These are phyloP conservation scores for Pangasianodon hypophthalmus DNA, from an alignment of 2,113 vertebrate genomes.

Conservation along the genomic window DNA sequence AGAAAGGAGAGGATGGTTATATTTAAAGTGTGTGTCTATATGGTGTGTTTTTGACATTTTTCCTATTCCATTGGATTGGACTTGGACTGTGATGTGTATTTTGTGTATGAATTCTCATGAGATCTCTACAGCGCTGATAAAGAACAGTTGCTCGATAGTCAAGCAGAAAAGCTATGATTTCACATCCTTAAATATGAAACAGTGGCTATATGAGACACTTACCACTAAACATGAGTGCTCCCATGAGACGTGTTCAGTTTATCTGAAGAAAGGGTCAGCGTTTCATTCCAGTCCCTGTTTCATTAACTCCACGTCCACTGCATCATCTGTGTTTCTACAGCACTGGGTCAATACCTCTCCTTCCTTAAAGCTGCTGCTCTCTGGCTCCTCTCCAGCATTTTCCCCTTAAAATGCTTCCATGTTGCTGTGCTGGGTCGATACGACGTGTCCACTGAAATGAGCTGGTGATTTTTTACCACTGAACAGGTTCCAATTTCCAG, in stretches of 20 bases:
- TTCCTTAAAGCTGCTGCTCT: not conserved
- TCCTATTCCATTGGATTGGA: not conserved
- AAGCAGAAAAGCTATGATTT: not conserved
- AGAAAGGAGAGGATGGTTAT: not conserved
- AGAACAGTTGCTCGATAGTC: not conserved
- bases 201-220: not conserved
- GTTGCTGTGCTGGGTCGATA: constrained; percentile 24
- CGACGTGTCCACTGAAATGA: not conserved
- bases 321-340: constrained; percentile 29
- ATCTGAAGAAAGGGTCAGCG: constrained; percentile 5
- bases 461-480: not conserved
- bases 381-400: not conserved
- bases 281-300: constrained; percentile 10
- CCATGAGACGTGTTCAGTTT: not conserved
- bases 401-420: not conserved
- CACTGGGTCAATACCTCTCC: constrained; percentile 11
- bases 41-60: not conserved
- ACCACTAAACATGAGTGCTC: not conserved
- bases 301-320: constrained; percentile 13
- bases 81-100: not conserved
- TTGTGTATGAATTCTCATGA: not conserved
- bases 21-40: not conserved
- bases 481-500: constrained; percentile 3
- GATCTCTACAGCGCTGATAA: not conserved
- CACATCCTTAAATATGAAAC: not conserved